Evolutionary conservation across 2,113 vertebrate genomes (phyloP).

Genomic region (Erythrocercus mccallii): DNA sequence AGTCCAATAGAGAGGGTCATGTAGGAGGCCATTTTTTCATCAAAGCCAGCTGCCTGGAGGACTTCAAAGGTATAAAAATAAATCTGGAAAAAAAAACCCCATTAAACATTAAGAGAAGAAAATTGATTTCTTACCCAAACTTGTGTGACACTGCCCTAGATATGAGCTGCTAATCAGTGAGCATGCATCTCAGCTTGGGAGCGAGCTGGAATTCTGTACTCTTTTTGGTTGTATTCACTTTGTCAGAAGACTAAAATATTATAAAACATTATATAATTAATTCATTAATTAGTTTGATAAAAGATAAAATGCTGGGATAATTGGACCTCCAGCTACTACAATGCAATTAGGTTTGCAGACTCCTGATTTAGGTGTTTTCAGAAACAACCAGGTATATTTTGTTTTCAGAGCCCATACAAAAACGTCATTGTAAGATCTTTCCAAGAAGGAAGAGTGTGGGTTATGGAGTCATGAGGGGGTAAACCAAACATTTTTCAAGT

Average conservation of each 20-base stretch:
- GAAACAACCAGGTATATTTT: background rate
- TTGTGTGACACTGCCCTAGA: background rate
- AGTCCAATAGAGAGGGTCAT: constrained; percentile 75
- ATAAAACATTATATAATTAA: background rate
- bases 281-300: background rate
- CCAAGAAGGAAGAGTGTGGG: background rate
- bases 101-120: background rate
- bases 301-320: background rate
- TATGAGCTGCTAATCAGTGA: background rate
- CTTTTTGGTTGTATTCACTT: background rate
- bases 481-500: background rate
- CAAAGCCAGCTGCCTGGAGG: constrained; percentile 77
- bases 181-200: background rate
- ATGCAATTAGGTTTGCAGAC: background rate
- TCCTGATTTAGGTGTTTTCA: background rate
- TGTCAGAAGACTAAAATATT: background rate
- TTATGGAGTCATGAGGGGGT: background rate
- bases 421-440: background rate
- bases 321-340: background rate
- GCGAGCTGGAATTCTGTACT: background rate
- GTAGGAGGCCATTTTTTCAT: constrained; percentile 65
- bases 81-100: constrained; percentile 64
- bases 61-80: constrained; percentile 86
- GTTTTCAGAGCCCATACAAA: background rate
- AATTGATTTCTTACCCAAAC: background rate